Evolutionary conservation across 92 coral and sea anemone genomes (phyloP), one percentile per base, ranked within the genome.

Genomic region (Actinostola sp.): DNA sequence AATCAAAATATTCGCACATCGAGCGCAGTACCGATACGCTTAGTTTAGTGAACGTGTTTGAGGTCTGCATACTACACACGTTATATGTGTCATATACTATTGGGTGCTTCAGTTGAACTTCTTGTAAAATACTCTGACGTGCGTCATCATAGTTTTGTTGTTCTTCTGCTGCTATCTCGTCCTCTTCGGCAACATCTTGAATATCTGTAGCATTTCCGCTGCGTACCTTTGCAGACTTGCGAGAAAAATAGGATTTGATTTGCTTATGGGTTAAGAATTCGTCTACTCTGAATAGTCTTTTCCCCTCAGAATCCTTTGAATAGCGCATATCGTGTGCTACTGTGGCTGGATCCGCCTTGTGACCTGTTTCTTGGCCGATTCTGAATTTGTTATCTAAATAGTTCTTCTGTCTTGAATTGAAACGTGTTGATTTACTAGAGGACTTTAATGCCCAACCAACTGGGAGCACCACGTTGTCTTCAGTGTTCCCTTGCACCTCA

Each of bases 391-490:
- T 60, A 13, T 82, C 83, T 23, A 76, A 33, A 50, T 75, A 82
- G 4, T 28, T 14, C 48, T 45, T 36, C 27, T 71, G 72, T 26
- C 61, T 38, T 20, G 58, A 77, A 25, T 60, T 63, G 61, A 80
- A 80, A 27, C 85, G 60, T 24, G 71, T 69, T 7, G 78, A 36
- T 29, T 68, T 76, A 28, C 62, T 76, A 7, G 42, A 27, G 11
- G 71, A 62, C 60, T 67, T 77, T 39, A 83, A 66, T 29, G 88
- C 88, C 88, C 74, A 83, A 32, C 88, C 84, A 53, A 50, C 27
- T 3, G 74, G 83, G 10, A 76, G 66, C 1, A 9, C 27, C 9
- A 21, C 27, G 1, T 16, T 16, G 27, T 21, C 24, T 52, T 52
- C 59, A 1, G 1, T 52, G 15, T 10, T n/a, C 28, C 20, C 28